Evolutionary conservation across 2,888 invertebrate species (phyloP).

Genomic region (Encarsia formosa): DNA sequence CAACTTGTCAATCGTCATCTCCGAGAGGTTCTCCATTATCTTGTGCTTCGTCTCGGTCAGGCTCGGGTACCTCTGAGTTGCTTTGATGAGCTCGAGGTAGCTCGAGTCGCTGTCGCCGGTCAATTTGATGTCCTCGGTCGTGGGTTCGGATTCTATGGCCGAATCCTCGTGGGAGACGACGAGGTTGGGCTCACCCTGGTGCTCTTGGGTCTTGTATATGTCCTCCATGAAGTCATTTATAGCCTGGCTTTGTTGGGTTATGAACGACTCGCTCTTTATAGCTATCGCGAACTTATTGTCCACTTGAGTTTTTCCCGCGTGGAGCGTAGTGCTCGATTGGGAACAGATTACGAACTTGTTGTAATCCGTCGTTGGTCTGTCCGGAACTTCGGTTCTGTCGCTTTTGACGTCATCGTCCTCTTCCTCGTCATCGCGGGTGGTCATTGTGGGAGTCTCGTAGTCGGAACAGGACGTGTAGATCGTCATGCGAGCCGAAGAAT

Average conservation of each 20-base stretch:
- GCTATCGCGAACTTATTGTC: too few species aligned
- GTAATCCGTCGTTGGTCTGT: too few species aligned
- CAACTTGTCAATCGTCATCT: conserved; percentile 7
- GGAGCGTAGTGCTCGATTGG: conserved; percentile 4
- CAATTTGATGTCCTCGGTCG: too few species aligned
- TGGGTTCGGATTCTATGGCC: too few species aligned
- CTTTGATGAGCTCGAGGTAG: too few species aligned
- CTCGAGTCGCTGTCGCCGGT: neutral
- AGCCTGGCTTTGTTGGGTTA: conserved; percentile 3
- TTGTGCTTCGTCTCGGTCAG: conserved; percentile 6
- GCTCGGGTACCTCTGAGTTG: neutral
- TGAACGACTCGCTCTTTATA: conserved; percentile 9
- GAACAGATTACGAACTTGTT: too few species aligned
- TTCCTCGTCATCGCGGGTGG: too few species aligned
- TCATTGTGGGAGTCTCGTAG: conserved; percentile 21
- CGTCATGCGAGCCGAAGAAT: too few species aligned
- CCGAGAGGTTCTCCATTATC: conserved; percentile 16
- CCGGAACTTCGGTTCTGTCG: too few species aligned
- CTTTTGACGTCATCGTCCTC: too few species aligned
- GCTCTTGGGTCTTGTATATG: neutral
- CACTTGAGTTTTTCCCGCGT: too few species aligned
- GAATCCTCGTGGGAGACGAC: neutral
- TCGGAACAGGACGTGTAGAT: conserved; percentile 17
- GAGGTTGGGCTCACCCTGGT: neutral
- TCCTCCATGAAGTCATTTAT: conserved; percentile 14